Evolutionary conservation across 2,113 vertebrate genomes (phyloP).

Genomic region (Myxocyprinus asiaticus): DNA sequence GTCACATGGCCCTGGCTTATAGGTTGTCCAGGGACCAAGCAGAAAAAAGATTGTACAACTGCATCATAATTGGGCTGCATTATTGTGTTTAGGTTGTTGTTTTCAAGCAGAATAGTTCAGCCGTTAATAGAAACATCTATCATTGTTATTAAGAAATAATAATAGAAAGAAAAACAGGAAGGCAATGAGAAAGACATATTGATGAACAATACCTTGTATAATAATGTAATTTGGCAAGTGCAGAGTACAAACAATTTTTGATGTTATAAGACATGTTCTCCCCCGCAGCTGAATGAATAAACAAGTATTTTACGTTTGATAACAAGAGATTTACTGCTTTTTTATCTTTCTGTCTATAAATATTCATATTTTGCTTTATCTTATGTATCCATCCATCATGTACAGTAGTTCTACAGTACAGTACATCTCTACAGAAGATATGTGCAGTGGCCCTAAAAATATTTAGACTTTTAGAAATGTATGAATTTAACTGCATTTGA

Average conservation of each 20-base stretch:
- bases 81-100: neutral
- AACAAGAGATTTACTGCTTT: neutral
- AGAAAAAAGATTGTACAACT: conserved; percentile 1
- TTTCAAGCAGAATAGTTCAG: neutral
- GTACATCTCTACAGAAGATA: too few species aligned
- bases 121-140: conserved; percentile 12
- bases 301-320: neutral
- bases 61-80: neutral
- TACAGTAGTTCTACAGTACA: too few species aligned
- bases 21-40: neutral
- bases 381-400: too few species aligned
- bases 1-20: neutral
- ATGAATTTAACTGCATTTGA: too few species aligned
- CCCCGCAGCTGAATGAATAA: neutral
- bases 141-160: neutral
- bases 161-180: neutral
- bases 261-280: neutral
- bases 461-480: too few species aligned
- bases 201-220: neutral
- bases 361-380: neutral
- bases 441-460: too few species aligned
- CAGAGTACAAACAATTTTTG: neutral
- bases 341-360: neutral
- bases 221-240: neutral
- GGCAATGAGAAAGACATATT: neutral